A percentile compares a stretch with the other conserved stretches of the same genome.
Conservation (phyloP, 2,888 invertebrate genomes). For the Julus scandinavius region DNA sequence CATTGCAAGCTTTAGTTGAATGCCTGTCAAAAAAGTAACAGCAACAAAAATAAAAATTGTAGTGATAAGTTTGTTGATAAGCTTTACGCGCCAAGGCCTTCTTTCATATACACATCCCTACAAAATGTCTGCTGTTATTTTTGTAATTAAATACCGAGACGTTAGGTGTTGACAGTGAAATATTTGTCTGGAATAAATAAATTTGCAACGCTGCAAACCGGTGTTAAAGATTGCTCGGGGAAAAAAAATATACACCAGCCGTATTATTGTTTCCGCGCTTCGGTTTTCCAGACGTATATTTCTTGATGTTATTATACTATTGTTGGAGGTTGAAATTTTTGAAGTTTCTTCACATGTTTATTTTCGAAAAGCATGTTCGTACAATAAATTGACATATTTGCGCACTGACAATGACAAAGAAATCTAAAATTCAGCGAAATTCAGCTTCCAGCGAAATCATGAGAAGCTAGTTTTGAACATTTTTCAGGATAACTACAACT, state of each 20-base stretch:
- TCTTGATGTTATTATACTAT: background rate
- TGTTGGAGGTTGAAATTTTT: background rate
- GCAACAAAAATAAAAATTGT: background rate
- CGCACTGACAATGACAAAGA: no score
- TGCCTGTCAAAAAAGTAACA: background rate
- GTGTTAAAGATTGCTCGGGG: background rate
- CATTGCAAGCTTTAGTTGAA: background rate
- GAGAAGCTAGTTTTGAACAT: no score
- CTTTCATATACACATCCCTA: background rate
- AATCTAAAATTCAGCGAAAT: no score
- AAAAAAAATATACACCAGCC: background rate
- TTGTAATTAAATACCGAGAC: background rate
- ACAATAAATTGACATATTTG: background rate
- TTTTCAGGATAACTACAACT: no score
- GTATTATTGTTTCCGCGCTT: background rate
- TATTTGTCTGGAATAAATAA: constrained; percentile 17
- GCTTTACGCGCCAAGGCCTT: background rate
- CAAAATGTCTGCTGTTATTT: background rate
- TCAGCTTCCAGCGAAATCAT: no score
- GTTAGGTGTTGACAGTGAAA: background rate
- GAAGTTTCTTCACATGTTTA: background rate
- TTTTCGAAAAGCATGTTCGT: background rate
- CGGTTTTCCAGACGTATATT: constrained; percentile 2
- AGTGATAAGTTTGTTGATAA: background rate
- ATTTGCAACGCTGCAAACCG: background rate